A percentile compares a stretch with the other conserved stretches of the same genome.
These are phyloP conservation scores for Spheniscus mendiculus DNA, from an alignment of 2,113 vertebrate species.

Conservation along the genomic window DNA sequence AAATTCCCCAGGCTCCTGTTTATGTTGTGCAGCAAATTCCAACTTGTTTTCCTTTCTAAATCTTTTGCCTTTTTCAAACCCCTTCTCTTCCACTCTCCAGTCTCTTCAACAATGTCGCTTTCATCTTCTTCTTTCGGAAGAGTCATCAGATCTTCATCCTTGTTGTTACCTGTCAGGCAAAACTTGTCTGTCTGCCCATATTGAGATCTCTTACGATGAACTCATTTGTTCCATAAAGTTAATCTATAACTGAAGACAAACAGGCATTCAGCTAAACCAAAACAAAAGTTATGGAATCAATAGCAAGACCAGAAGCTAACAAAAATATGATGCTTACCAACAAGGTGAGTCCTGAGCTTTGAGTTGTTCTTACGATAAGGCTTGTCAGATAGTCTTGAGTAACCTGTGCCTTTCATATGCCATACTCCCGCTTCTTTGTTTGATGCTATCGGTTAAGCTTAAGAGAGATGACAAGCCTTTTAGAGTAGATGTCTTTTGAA, in stretches of 20 bases:
- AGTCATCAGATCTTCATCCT: not conserved
- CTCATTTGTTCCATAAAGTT: not conserved
- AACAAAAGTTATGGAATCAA: not conserved
- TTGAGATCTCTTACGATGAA: not conserved
- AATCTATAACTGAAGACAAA: not conserved
- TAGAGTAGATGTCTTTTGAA: not conserved
- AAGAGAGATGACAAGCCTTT: not conserved
- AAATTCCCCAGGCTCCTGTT: not conserved
- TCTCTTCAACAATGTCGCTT: not conserved
- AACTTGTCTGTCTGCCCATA: not conserved
- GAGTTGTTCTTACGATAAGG: not conserved
- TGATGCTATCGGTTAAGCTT: not conserved
- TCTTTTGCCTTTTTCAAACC: not conserved
- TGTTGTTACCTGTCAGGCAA: not conserved
- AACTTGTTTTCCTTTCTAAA: not conserved
- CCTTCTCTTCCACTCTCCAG: not conserved
- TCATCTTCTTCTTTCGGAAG: not conserved
- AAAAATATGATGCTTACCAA: not conserved
- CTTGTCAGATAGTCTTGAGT: not conserved
- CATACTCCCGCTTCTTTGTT: fast-evolving
- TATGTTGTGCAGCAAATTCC: not conserved
- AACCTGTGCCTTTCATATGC: not conserved
- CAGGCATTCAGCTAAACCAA: not conserved
- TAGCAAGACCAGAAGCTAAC: not conserved
- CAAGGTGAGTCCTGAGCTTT: not conserved